Evolutionary conservation across 2,888 invertebrate species (phyloP), one percentile per base, ranked within the genome.

Genomic region (Campaea margaritaria): DNA sequence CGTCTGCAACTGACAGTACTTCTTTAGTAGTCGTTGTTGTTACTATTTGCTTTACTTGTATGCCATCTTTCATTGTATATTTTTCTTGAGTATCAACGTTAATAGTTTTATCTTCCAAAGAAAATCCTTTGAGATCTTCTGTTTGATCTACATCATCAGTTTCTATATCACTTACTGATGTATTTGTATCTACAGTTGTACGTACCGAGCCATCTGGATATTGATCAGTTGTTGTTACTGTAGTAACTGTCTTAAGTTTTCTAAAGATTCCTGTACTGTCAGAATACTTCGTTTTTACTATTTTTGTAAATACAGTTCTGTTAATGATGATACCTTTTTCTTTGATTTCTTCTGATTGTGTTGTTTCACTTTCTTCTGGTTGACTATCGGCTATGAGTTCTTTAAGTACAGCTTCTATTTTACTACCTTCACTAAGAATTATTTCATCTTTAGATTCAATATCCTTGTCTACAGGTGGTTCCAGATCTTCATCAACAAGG

Each of bases 1-100:
- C 73, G 63, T 83, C 81, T 13, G 62, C 61, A 27, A 83, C 79
- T 27, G 79, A 69, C 12, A 89, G 66, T 47, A 85, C 70, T 76
- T 92, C 91, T 65, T 86, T 88, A 12, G 87, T 92, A 3, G 87
- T 91, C 4, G 86, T 89, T 7, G 82, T 88, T 2, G 85, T 91
- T 36, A 90, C 77, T 13, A 82, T 77, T 84, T 91, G 89, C 50
- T 77, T 75, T 5, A 89, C 70, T 64, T 83, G 68, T 67, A 77
- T 79, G 1, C 85, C 87, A 58, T 90, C 81, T 74, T 74, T 79
- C 0, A 69, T 48, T 7, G 81, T 57, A 3, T 68, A 45, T 61
- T 81, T 81, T 67, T 87, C 83, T 68, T 83, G 74, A 16, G 80
- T 86, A 59, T 90, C 85, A 21, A 86, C 77, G 57, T 67, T 79